Percentiles rank a stretch among this genome's conserved stretches.
phyloP scores from a whole-genome alignment of 2,797 vertebrate species.

The Peromyscus nudipes region DNA sequence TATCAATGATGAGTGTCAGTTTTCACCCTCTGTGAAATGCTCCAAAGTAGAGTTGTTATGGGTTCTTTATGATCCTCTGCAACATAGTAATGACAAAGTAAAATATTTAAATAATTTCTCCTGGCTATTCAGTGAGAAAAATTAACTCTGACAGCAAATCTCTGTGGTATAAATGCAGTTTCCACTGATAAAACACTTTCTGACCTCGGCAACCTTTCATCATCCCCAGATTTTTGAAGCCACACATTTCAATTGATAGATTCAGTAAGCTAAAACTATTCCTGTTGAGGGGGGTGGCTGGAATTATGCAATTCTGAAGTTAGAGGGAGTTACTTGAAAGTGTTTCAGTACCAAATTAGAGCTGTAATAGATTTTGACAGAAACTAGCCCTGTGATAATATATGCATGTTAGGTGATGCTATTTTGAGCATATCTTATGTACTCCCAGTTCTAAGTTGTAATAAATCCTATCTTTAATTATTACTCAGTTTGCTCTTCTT shows the following conservation, averaged over 20 bases:
- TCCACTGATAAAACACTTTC: slow-evolving; percentile 72
- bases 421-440: neutral
- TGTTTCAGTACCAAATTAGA: neutral
- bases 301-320: neutral
- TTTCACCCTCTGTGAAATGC: slow-evolving; percentile 64
- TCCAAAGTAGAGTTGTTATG: neutral
- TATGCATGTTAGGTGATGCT: neutral
- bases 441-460: neutral
- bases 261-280: slow-evolving; percentile 35
- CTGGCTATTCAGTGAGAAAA: slow-evolving; percentile 72
- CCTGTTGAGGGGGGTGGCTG: neutral
- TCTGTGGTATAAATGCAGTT: slow-evolving; percentile 12
- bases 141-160: slow-evolving; percentile 77
- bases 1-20: slow-evolving; percentile 42
- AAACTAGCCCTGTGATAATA: neutral
- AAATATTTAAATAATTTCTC: slow-evolving; percentile 80
- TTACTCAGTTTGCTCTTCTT: neutral
- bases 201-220: slow-evolving; percentile 69
- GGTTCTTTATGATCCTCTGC: neutral
- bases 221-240: slow-evolving; percentile 60
- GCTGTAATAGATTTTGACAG: neutral
- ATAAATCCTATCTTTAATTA: neutral
- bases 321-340: neutral
- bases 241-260: slow-evolving; percentile 61
- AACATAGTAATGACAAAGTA: slow-evolving; percentile 52